Base-by-base conservation (phyloP, 2,113 vertebrate species). In the Hydrolagus affinis region DNA sequence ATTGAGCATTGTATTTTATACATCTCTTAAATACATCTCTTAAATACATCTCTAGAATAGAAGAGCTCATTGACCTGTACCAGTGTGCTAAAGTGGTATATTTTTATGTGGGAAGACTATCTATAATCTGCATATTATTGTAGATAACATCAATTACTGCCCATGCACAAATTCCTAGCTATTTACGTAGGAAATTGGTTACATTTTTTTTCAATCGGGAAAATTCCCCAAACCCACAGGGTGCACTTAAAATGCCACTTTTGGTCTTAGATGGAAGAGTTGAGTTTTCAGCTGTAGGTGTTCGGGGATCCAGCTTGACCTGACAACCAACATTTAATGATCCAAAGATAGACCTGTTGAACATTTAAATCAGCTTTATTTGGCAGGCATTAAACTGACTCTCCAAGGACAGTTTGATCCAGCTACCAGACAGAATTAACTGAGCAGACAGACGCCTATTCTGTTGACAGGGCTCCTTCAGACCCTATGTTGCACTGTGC, bases 181-280 rank as follows among this genome's bases (percentile, higher is more conserved):
- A 30, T 85, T 86, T 86, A 64, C 75, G 86, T 85, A 88, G 85
- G 88, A 85, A 85, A 86, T 87, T 76, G 86, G 86, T 75, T 86
- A 87, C 89, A 88, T 83, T 87, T 89, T 87, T 86, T 89, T 87
- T 62, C 78, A 88, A 86, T 89, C 86, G 85, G 86, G 90, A 91
- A 88, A 86, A 91, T 92, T 93, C 89, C 85, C 86, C 85, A 91
- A 91, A 88, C 85, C 91, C 88, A 89, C 60, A 86, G 90, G 87
- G 90, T 90, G 30, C 70, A 90, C 86, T 92, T 90, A 90, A 90
- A 87, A 87, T 88, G 88, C 89, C 90, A 89, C 88, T 91, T 91
- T 89, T 90, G 87, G 87, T 90, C 91, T 89, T 59, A 89, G 88
- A 86, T 90, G 87, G 90, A 89, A 89, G 90, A 86, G 66, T 90